Conservation (phyloP, 2,113 vertebrate species). For the Gymnocephalus cernua region DNA sequence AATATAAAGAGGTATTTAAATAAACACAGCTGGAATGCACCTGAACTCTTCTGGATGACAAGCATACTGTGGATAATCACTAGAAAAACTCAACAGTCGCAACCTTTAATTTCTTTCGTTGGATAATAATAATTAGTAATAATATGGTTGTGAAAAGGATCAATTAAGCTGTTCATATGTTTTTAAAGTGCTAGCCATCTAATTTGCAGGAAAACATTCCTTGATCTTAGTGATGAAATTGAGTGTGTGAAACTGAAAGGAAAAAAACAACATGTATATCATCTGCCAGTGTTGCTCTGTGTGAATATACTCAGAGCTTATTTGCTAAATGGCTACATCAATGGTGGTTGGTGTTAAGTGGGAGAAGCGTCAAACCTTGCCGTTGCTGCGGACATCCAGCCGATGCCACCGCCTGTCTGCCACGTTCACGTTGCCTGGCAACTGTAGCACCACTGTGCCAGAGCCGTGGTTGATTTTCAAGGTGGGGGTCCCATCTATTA, state of each 20-base stretch:
- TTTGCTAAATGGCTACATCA: conserved; percentile 6
- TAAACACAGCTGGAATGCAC: background rate
- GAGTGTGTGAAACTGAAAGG: background rate
- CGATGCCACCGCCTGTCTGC: conserved; percentile 92
- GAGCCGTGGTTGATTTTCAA: conserved; percentile 91
- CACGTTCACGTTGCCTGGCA: conserved; percentile 89
- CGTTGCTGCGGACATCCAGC: conserved; percentile 89
- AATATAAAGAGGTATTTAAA: background rate
- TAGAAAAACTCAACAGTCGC: background rate
- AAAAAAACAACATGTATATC: background rate
- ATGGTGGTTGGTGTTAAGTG: conserved; percentile 8
- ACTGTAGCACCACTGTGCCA: conserved; percentile 86
- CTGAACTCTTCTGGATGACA: background rate
- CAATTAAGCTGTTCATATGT: background rate
- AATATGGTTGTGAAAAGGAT: background rate
- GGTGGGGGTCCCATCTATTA: conserved; percentile 87
- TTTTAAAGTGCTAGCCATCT: background rate
- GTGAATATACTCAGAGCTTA: background rate
- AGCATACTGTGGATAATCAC: background rate
- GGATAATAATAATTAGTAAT: too few species aligned
- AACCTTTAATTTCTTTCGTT: background rate
- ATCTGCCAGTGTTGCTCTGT: background rate
- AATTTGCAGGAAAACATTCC: background rate
- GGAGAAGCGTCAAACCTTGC: conserved; percentile 84
- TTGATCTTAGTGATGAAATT: background rate